phyloP scores from a whole-genome alignment of 64 coral and sea anemone species.

The Porites lutea region DNA sequence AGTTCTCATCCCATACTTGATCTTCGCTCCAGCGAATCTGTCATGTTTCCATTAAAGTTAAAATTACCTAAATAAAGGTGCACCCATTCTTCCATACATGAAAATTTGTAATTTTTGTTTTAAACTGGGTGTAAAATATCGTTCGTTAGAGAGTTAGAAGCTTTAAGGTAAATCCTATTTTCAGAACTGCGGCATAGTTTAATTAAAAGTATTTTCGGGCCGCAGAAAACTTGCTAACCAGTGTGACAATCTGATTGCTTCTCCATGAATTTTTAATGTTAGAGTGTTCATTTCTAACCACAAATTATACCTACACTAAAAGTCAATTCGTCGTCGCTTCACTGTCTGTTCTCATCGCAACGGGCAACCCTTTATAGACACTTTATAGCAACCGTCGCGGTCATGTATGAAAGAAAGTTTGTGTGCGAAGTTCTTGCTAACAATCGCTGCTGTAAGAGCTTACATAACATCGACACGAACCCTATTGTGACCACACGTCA shows the following conservation, averaged over 20 bases:
- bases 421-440: neutral
- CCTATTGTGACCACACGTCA: neutral
- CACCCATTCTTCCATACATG: too few relatives aligned
- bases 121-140: neutral
- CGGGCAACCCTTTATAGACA: neutral
- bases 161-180: slow-evolving; percentile 13
- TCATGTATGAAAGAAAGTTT: neutral
- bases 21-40: too few relatives aligned
- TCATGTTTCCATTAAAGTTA: too few relatives aligned
- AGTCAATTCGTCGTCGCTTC: neutral
- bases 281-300: neutral
- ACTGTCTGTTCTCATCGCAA: neutral
- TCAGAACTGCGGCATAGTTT: neutral
- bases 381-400: neutral
- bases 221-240: neutral
- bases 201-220: slow-evolving; percentile 9
- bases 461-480: neutral
- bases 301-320: neutral
- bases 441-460: neutral
- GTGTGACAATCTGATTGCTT: slow-evolving; percentile 10
- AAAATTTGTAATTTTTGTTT: neutral
- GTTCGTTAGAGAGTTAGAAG: neutral
- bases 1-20: too few relatives aligned
- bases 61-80: too few relatives aligned
- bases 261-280: slow-evolving; percentile 1